Percentiles rank a stretch among this genome's conserved stretches.
Evolutionary conservation across 35 echinoderm and acorn worm genomes (phyloP).

Genomic region (Patiria miniata): DNA sequence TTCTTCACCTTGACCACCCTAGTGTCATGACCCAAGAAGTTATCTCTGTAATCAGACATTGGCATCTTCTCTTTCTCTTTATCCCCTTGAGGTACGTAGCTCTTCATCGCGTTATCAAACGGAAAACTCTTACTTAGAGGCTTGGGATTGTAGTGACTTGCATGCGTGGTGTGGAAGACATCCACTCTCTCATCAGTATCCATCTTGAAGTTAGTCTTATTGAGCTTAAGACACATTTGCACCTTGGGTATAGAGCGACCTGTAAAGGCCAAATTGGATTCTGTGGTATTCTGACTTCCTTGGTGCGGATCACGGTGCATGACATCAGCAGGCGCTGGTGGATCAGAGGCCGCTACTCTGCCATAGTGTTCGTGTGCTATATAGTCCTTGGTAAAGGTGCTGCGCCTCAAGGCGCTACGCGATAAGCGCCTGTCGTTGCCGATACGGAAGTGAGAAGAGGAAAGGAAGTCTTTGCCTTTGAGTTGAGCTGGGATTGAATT

Average conservation of each 20-base stretch:
- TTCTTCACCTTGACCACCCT: slow-evolving; percentile 47
- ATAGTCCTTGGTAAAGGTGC: slow-evolving; percentile 91
- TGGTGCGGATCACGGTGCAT: slow-evolving; percentile 74
- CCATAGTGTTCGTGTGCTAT: slow-evolving; percentile 54
- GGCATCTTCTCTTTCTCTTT: slow-evolving; percentile 83
- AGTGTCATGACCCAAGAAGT: slow-evolving; percentile 85
- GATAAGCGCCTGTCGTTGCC: slow-evolving; percentile 78
- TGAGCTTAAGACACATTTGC: slow-evolving; percentile 69
- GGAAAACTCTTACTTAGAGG: slow-evolving; percentile 69
- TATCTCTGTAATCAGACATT: slow-evolving; percentile 81
- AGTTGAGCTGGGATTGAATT: slow-evolving; percentile 51
- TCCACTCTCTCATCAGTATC: slow-evolving; percentile 82
- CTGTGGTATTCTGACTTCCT: slow-evolving; percentile 50
- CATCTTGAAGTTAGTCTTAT: slow-evolving; percentile 97
- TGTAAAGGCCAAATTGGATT: slow-evolving; percentile 70
- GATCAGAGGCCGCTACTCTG: slow-evolving; percentile 43
- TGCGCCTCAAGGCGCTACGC: slow-evolving; percentile 81
- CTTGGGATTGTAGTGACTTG: slow-evolving; percentile 58
- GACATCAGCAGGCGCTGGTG: slow-evolving; percentile 85
- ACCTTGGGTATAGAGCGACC: slow-evolving; percentile 66
- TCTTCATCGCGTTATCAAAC: slow-evolving; percentile 82
- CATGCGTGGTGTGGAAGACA: slow-evolving; percentile 89
- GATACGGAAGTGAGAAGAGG: slow-evolving; percentile 74
- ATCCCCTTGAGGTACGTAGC: slow-evolving; percentile 94
- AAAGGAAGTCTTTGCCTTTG: slow-evolving; percentile 68